Base-by-base conservation (phyloP, 1,140 invertebrate species). In the Drosophila teissieri region DNA sequence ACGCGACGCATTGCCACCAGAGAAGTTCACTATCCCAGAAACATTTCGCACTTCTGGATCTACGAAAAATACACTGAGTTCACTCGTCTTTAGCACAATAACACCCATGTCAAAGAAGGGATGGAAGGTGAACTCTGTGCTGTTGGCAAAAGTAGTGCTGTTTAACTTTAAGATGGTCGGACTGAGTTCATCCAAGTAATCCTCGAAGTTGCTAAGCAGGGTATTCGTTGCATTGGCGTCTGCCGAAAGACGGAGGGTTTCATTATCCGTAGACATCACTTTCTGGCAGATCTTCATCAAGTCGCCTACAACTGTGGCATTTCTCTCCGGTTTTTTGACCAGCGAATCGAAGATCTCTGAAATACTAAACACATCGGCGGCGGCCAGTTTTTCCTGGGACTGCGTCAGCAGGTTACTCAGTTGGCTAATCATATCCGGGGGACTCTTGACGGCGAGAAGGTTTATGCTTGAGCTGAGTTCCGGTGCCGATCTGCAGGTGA, bases 11-110 rank as follows among this genome's bases (percentile, higher is more conserved):
- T 42, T 7, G 1, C 36, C 15, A 2, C 15, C 31, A 8, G 27
- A 54, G 34, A 80, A 89, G 6, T 91, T 53, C 8, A 81, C 81
- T 11, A 92, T 86, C 0, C 91, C 91, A 0, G 90, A 80, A 12
- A 92, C 76, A 56, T 78, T 77, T 1, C 44, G 53, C 27, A 85
- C 75, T 3, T 11, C 4, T 6, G 91, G 91, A 70, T 92, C 89
- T 34, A 92, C 77, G 68, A 86, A 90, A 61, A 92, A 91, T 0
- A 92, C 90, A 36, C 76, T 92, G 0, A 92, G 65, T 44, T 92
- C 82, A 27, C 48, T 46, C 10, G 72, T 78, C 7, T 76, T 67
- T 15, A 91, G 40, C 2, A 79, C 72, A 4, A 70, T 60, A 2
- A 92, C 81, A 12, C 91, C 91, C 12, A 69, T n/a, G 0, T 80